These are phyloP conservation scores for Palythoa heliodiscus DNA, from an alignment of 92 coral and sea anemone genomes.

Conservation along the genomic window DNA sequence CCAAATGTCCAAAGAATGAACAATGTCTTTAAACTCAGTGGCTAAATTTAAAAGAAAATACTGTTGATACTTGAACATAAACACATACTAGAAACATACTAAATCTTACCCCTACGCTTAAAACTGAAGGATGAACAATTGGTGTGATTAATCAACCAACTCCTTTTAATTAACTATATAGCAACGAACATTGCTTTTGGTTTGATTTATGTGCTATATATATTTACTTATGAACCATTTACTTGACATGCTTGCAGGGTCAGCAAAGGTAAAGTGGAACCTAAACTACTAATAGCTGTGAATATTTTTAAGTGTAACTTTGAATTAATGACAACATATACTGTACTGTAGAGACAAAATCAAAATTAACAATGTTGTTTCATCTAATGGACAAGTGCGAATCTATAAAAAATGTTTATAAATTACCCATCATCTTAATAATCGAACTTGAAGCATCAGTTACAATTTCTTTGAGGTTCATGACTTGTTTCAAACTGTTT, in stretches of 20 bases:
- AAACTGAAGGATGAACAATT: too few species aligned
- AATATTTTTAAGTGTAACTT: not conserved
- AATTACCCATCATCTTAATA: conserved; percentile 25
- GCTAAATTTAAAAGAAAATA: not conserved
- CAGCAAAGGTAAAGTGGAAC: too few species aligned
- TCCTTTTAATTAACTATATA: too few species aligned
- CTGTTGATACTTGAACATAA: not conserved
- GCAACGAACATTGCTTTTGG: too few species aligned
- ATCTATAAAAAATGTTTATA: not conserved
- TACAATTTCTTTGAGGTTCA: conserved; percentile 14
- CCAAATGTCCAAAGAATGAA: conserved; percentile 37
- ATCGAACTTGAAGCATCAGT: conserved; percentile 40
- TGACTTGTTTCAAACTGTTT: not conserved
- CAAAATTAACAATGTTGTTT: too few species aligned
- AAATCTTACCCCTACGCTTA: not conserved
- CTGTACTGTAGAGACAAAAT: too few species aligned
- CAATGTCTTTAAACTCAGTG: conserved; percentile 20
- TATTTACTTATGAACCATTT: too few species aligned
- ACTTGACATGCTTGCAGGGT: too few species aligned
- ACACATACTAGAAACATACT: not conserved
- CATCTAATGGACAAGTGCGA: not conserved
- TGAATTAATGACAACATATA: not conserved
- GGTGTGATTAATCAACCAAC: too few species aligned
- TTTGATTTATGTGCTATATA: too few species aligned
- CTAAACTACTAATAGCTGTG: too few species aligned